A percentile compares a stretch with the other conserved stretches of the same genome.
These are phyloP conservation scores for Anseranas semipalmata DNA, from an alignment of 2,113 vertebrate genomes.

Conservation along the genomic window DNA sequence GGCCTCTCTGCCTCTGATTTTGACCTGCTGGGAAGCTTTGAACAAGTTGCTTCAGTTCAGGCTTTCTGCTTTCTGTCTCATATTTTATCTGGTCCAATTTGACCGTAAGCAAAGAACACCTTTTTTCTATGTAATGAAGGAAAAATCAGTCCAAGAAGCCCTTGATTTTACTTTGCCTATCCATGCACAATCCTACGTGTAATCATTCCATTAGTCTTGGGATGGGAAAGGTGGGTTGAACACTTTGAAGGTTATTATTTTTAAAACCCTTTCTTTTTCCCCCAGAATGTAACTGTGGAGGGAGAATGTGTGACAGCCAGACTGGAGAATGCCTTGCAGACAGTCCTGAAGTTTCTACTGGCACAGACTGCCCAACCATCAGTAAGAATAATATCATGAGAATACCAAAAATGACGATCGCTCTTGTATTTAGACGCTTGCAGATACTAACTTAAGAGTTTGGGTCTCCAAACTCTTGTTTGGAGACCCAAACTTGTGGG, in stretches of 20 bases:
- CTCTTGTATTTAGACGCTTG: conserved; percentile 38
- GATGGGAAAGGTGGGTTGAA: neutral
- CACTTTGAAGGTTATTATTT: neutral
- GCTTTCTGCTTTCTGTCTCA: neutral
- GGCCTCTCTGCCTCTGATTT: neutral
- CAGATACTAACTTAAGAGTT: neutral
- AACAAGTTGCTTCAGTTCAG: neutral
- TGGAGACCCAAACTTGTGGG: too few species aligned
- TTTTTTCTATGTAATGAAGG: neutral
- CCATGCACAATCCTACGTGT: neutral
- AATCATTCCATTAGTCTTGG: neutral
- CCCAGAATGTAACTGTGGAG: conserved; percentile 89
- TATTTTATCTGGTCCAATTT: neutral
- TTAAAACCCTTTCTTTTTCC: conserved; percentile 17
- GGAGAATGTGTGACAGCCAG: conserved; percentile 87
- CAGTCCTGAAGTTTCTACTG: conserved; percentile 73
- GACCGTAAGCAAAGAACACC: rapidly evolving
- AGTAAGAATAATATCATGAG: conserved; percentile 72
- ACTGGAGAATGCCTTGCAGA: conserved; percentile 91
- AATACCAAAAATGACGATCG: neutral
- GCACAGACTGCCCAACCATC: conserved; percentile 79
- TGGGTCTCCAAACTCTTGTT: too few species aligned
- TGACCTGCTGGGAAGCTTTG: neutral
- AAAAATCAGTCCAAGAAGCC: neutral
- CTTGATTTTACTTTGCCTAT: neutral